These are phyloP conservation scores for Trichogramma dendrolimi DNA, from an alignment of 2,888 invertebrate species.

Conservation along the genomic window DNA sequence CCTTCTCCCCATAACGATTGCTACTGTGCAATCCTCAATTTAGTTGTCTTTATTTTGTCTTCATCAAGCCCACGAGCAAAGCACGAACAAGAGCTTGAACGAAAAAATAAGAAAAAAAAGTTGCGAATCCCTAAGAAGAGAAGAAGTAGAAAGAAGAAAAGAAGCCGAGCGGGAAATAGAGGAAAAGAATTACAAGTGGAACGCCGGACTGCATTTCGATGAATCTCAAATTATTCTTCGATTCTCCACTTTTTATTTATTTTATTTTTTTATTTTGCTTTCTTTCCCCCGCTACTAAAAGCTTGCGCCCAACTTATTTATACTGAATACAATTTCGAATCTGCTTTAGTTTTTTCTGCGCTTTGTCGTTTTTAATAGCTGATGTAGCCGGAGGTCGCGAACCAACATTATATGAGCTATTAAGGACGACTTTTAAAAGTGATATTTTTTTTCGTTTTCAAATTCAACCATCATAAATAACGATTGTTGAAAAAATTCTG, in stretches of 20 bases:
- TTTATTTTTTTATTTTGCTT: too few relatives aligned
- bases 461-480: neutral
- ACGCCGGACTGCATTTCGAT: conserved; percentile 46
- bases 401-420: too few relatives aligned
- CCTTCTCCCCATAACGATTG: too few relatives aligned
- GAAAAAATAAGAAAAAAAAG: conserved; percentile 39
- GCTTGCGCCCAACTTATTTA: conserved; percentile 17
- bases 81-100: conserved; percentile 43
- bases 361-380: too few relatives aligned
- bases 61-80: conserved; percentile 6
- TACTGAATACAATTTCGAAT: conserved; percentile 17
- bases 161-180: conserved; percentile 32
- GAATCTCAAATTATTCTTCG: conserved; percentile 50
- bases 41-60: conserved; percentile 22
- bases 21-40: conserved; percentile 18
- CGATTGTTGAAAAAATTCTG: neutral
- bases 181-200: conserved; percentile 51
- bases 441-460: too few relatives aligned
- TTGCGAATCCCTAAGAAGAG: conserved; percentile 28
- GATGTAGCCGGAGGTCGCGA: too few relatives aligned
- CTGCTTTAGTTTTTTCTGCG: conserved; percentile 6
- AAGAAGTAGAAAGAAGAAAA: conserved; percentile 23
- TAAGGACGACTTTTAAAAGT: too few relatives aligned
- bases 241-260: conserved; percentile 3
- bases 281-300: conserved; percentile 1